Base-by-base conservation (phyloP, 2,888 invertebrate species). In the Orthosia gracilis region DNA sequence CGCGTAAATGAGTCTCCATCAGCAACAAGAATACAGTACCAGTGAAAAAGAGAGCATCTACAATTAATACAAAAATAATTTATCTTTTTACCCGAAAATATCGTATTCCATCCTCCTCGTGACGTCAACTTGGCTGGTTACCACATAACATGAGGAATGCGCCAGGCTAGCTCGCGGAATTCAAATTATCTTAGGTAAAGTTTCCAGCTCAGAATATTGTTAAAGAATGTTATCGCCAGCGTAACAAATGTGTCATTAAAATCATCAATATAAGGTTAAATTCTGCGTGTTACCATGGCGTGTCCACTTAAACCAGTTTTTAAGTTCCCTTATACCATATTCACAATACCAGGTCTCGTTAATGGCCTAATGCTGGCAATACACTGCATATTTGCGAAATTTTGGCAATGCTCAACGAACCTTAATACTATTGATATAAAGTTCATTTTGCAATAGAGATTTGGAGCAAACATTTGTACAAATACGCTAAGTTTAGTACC, bases 261-360 rank as follows among this genome's bases (percentile, higher is more conserved):
- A 40, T 9, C 40, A 40, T 40, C 40, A 40, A 40, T 9, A 40
- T 40, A 40, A 40, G 40, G 40, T 40, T 40, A 9, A 40, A 40
- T 40, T 31, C 31, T 31, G 31, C 31, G 31, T 31, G 31, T 31
- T 31, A 31, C 7, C 31, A 7, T 31, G 31, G 31, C 31, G 31
- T 31, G 31, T 31, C 31, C 31, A 7, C 31, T 49, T 40, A 55
- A 47, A 66, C 62, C 62, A 78, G 67, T 58, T 40, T 21, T 45
- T 57, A 78, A 82, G 75, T 75, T 70, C 83, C 83, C 79, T 71
- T 78, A 82, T 52, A 82, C 80, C 82, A 77, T 78, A 81, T 72
- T 63, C 75, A 75, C 83, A 78, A 66, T 69, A 74, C 74, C 79
- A 82, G 74, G 81, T 75, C 83, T 75, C 71, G 58, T 58, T 52